A percentile compares a stretch with the other conserved stretches of the same genome.
phyloP scores from a whole-genome alignment of 2,113 vertebrate species.

The Triplophysa dalaica region DNA sequence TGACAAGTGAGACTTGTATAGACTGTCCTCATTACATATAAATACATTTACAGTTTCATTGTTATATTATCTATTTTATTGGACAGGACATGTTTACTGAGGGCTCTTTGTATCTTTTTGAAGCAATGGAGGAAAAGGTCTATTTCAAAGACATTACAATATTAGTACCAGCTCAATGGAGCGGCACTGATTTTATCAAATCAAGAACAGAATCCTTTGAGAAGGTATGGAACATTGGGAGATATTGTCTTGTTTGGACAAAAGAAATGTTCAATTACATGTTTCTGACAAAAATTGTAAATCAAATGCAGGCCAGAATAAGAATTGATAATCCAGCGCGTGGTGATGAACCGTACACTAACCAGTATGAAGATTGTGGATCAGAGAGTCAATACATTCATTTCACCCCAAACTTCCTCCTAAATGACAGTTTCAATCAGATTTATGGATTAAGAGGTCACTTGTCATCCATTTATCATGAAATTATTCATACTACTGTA shows the following conservation, averaged over 20 bases:
- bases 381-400: no score
- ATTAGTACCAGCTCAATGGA: constrained; percentile 69
- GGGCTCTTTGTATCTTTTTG: constrained; percentile 69
- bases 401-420: constrained; percentile 58
- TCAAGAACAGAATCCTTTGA: constrained; percentile 62
- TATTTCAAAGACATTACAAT: constrained; percentile 71
- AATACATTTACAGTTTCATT: neutral
- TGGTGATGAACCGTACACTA: constrained; percentile 65
- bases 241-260: neutral
- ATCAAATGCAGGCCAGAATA: constrained; percentile 63
- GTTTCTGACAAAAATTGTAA: neutral
- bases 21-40: no score
- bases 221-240: constrained; percentile 57
- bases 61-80: neutral
- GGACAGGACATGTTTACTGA: constrained; percentile 70
- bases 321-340: constrained; percentile 54
- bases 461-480: neutral
- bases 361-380: constrained; percentile 60
- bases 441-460: constrained; percentile 67
- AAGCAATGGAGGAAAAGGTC: constrained; percentile 67
- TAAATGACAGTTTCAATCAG: constrained; percentile 49
- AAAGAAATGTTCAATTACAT: neutral
- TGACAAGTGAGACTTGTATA: no score
- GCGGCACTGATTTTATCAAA: constrained; percentile 48
- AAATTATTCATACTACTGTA: neutral